Base-by-base conservation (phyloP, 2,888 invertebrate species). In the Chrysodeixis includens region DNA sequence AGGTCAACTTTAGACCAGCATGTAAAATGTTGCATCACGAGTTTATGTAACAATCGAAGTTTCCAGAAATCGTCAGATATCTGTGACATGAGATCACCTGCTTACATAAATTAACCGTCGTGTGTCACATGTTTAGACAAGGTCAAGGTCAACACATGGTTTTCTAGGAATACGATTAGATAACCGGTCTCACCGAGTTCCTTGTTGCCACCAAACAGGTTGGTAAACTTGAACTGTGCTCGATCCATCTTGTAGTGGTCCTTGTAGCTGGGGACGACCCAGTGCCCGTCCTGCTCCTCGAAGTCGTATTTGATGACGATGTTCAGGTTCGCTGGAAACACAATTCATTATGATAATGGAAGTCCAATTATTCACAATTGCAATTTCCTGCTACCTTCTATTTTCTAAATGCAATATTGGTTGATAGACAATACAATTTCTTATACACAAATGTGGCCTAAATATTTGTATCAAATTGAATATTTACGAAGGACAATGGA, bases 151-250 rank as follows among this genome's bases (percentile, higher is more conserved):
- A 20, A 22, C 26, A 16, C 20, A 7, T 40, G 40, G 40, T 40
- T 40, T 40, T 6, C 40, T 40, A n/a, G 40, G 40, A 40, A 40
- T 14, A 14, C 14, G 14, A 20, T 22, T 44, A 68, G 58, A 7
- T 57, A 59, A 59, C 46, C n/a, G 49, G 53, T 56, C 89, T 89
- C 77, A 95, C 95, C 92, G 0, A 95, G 84, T 61, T 92, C 84
- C 82, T 94, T 92, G 82, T 94, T 94, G 40, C 95, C 95, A 1
- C 88, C 88, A 77, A 95, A 95, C 30, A 95, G 85, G 83, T 95
- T 95, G 74, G 87, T 90, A 84, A 95, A 95, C 76, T 93, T 93
- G 90, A 95, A 95, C 62, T 91, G 90, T 0, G 95, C 95, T 30
- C 86, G 86, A 73, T 94, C 94, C 92, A 95, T 92, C 73, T 93